phyloP scores from a whole-genome alignment of 2,888 invertebrate genomes.

The Serrognathus titanus region DNA sequence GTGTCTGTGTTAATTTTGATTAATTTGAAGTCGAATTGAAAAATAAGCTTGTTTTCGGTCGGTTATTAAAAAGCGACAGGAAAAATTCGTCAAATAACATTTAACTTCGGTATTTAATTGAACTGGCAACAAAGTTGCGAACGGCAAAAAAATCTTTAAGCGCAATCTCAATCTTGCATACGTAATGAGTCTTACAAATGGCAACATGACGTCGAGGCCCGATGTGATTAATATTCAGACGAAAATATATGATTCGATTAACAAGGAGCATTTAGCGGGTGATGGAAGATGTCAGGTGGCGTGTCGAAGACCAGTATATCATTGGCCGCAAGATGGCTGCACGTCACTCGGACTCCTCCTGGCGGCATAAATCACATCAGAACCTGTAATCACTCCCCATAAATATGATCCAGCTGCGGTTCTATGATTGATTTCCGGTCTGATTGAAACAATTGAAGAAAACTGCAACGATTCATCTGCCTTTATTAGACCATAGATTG shows the following conservation, averaged over 20 bases:
- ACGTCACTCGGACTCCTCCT: slow-evolving; percentile 29
- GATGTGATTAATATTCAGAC: slow-evolving; percentile 9
- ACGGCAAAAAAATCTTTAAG: too few species aligned
- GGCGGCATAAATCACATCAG: slow-evolving; percentile 30
- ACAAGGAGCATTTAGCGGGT: slow-evolving; percentile 18
- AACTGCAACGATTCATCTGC: slow-evolving; percentile 3
- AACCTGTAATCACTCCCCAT: slow-evolving; percentile 32
- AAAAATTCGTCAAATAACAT: too few species aligned
- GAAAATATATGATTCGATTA: slow-evolving; percentile 18
- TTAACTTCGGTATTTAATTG: too few species aligned
- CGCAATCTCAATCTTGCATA: too few species aligned
- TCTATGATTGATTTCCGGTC: slow-evolving; percentile 29
- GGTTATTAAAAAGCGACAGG: too few species aligned
- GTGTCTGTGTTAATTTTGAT: too few species aligned
- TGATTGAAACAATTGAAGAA: slow-evolving; percentile 28
- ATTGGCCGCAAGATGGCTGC: slow-evolving; percentile 28
- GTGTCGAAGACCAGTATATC: slow-evolving; percentile 29
- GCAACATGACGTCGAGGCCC: too few species aligned
- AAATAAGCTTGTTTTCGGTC: too few species aligned
- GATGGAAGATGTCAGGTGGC: slow-evolving; percentile 28
- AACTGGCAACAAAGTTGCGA: too few species aligned
- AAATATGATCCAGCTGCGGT: slow-evolving; percentile 32
- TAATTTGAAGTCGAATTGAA: too few species aligned
- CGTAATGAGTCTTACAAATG: too few species aligned
- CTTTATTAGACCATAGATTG: slow-evolving; percentile 1